Base-by-base conservation (phyloP, 2,113 vertebrate species). In the Pica pica region DNA sequence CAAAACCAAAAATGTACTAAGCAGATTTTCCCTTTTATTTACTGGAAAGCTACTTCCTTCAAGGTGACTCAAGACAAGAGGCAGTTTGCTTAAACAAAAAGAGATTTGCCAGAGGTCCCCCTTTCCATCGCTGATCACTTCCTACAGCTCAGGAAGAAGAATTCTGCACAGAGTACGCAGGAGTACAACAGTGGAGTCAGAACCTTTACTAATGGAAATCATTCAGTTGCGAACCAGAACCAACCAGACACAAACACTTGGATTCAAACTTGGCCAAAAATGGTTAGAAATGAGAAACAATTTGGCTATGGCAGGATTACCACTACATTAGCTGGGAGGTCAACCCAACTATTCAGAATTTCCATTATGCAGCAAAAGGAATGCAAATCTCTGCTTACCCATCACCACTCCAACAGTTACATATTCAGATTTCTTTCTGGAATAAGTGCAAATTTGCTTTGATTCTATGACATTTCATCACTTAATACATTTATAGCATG, bases 381-480 rank as follows among this genome's bases (percentile, higher is more conserved):
- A 75, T 42, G 30, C 31, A 87, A 81, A 86, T 37, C 75, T 55
- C 83, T 76, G 56, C 52, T 86, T 76, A 35, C 35, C 52, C 47
- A 22, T 41, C 85, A 61, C 61, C 27, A 13, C 49, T 41, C 52
- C 47, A 90, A 37, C 18, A 65, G 75, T 44, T 83, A 59, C 27
- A 70, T 55, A 96, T 92, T 88, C 92, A 68, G 39, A 86, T 89
- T 88, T 92, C 85, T 93, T 94, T 87, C 71, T 94, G 83, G 68
- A 93, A 75, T 68, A 87, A 96, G 83, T 68, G 83, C 91, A 94
- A 80, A 96, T 91, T 93, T 91, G 82, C 85, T 88, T 63, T 89
- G 83, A 81, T 84, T 94, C 93, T 83, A 57, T 96, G 96, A 94
- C 87, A 63, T 87, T 87, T 94, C 83, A 88, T 86, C 92, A 77